Base-by-base conservation (phyloP, 2,888 invertebrate species). In the Chrysomela aeneicollis region DNA sequence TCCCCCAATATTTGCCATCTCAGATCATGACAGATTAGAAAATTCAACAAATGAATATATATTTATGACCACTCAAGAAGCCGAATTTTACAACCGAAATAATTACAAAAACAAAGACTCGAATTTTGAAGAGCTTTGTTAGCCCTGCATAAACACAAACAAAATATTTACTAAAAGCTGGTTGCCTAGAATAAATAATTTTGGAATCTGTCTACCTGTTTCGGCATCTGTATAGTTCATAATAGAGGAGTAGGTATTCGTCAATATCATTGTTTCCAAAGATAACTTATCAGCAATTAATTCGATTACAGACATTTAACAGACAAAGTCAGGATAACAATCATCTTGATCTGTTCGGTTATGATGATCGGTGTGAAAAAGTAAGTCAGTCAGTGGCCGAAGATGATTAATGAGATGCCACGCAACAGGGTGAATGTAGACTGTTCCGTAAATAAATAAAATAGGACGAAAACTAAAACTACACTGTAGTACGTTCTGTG, bases 71-170 rank as follows among this genome's bases (percentile, higher is more conserved):
- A 69, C 64, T 65, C 60, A 63, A 61, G 69, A 59, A 67, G 67
- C 61, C 64, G 64, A 69, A 63, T 47, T 66, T 68, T 68, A 68
- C 55, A 58, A 66, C 64, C 30, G 50, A 26, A 49, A 64, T 69
- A 69, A 69, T 69, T 64, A 67, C 61, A 65, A 67, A 67, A 65
- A 69, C 69, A 69, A 69, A 67, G 64, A 54, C 60, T 66, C 63
- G 63, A 51, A 21, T 54, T 69, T 63, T 63, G 54, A 26, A 65
- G 63, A 67, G 57, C 61, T 61, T 49, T 67, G 63, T 69, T 67
- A 60, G 63, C 63, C 59, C 55, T 62, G 61, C 61, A 59, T 60
- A 68, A 63, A 66, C 42, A 66, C 54, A 68, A 68, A 68, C 42
- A 65, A 65, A 37, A 64, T 66, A 63, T 61, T 63, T 63, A 55